Base-by-base conservation (phyloP, 2,888 invertebrate species). In the Aphidoletes aphidimyza region DNA sequence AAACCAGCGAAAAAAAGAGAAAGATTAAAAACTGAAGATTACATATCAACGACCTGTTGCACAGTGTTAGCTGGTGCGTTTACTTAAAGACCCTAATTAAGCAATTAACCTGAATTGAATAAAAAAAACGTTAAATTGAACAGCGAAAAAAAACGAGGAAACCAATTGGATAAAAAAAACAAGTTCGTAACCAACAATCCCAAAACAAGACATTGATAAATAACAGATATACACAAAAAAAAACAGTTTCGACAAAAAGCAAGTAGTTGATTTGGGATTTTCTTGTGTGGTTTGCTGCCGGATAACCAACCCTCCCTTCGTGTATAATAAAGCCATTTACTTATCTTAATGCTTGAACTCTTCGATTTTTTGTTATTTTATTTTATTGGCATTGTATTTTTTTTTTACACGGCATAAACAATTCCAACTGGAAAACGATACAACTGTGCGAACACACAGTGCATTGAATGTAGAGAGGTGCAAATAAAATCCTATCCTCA, bases 1-100 rank as follows among this genome's bases (percentile, higher is more conserved):
- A n/a, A n/a, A n/a, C n/a, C n/a, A n/a, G n/a, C n/a, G n/a, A n/a
- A n/a, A n/a, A n/a, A n/a, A n/a, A n/a, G n/a, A n/a, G n/a, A n/a
- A n/a, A n/a, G n/a, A n/a, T n/a, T n/a, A n/a, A n/a, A n/a, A n/a
- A n/a, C n/a, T n/a, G n/a, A 78, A 78, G 36, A 78, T n/a, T n/a
- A 36, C 11, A 36, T 2, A 36, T 36, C 34, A 14, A 36, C 34
- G 19, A 81, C n/a, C 81, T 37, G 81, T 81, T 37, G 81, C n/a
- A 8, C 37, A 8, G 19, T 37, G 1, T 37, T 37, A 37, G 37
- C 14, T 81, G 19, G n/a, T 37, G n/a, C 37, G 9, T 37, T 81
- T 36, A 9, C n/a, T 81, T 81, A 81, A 81, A 37, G n/a, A 81
- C 81, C 22, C 36, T 81, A 81, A 81, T 81, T 81, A 81, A 81